A percentile compares a stretch with the other conserved stretches of the same genome.
Evolutionary conservation across 2,888 invertebrate genomes (phyloP).

Genomic region (Corythucha ciliata): DNA sequence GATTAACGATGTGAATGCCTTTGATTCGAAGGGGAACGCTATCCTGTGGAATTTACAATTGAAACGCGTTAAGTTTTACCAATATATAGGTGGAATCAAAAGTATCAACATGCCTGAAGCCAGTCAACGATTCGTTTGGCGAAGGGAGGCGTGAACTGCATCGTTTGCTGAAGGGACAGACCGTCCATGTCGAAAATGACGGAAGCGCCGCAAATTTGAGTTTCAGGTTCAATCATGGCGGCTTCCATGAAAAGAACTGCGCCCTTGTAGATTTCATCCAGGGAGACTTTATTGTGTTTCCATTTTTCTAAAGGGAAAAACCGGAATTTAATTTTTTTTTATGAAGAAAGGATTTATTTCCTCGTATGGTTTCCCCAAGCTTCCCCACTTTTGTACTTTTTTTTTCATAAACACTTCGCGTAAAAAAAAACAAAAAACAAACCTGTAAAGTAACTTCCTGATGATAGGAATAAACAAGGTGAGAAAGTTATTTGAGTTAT

Average conservation of each 20-base stretch:
- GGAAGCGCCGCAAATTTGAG: slow-evolving; percentile 65
- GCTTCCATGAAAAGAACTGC: slow-evolving; percentile 61
- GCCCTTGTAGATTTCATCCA: slow-evolving; percentile 60
- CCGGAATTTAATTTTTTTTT: background rate
- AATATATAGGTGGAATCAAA: background rate
- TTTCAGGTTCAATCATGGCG: slow-evolving; percentile 66
- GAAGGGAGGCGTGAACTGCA: slow-evolving; percentile 62
- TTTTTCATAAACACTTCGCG: too few relatives aligned
- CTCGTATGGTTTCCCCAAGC: too few relatives aligned
- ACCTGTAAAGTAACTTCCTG: background rate
- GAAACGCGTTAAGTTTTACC: background rate
- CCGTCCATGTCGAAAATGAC: slow-evolving; percentile 70
- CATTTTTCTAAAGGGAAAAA: slow-evolving; percentile 47
- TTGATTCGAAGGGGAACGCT: slow-evolving; percentile 74
- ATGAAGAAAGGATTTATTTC: too few relatives aligned
- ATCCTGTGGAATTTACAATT: slow-evolving; percentile 53
- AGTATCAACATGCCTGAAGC: slow-evolving; percentile 38
- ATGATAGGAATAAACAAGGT: too few relatives aligned
- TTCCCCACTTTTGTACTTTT: too few relatives aligned
- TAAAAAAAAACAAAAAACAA: too few relatives aligned
- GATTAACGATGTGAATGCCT: slow-evolving; percentile 79
- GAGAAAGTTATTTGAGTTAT: too few relatives aligned
- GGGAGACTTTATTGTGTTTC: slow-evolving; percentile 59
- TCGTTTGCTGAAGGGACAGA: slow-evolving; percentile 58
- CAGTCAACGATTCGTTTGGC: slow-evolving; percentile 40